Evolutionary conservation across 2,888 invertebrate species (phyloP), one percentile per base, ranked within the genome.

Genomic region (Linyphia triangularis): DNA sequence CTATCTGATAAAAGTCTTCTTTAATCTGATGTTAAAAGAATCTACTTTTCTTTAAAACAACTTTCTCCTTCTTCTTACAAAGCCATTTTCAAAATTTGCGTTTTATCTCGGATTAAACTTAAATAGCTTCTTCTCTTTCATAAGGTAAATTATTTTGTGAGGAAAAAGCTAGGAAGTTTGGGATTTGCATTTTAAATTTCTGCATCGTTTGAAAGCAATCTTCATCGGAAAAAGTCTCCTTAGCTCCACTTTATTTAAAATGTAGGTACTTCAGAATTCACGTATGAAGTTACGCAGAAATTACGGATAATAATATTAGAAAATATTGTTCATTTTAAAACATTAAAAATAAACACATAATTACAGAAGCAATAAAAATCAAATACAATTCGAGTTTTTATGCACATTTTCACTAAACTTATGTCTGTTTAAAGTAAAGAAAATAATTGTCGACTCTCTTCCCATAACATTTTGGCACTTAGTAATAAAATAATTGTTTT

Each of bases 1-100:
- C 43, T 26, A 43, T 70, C 70, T 43, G 70, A 70, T 70, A 70
- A 70, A n/a, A 13, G n/a, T 37, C 16, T 70, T 70, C 43, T 70
- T 33, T 30, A 70, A 69, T 69, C 67, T 37, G 37, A 69, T 22
- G 67, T 69, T 69, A 33, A 37, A 69, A 70, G 43, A 43, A 16
- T 22, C 26, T 43, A 10, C 43, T 43, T 51, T 69, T 70, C 70
- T 43, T 16, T 13, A 13, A 7, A 9, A 51, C 22, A 24, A 43
- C 43, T 70, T 70, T 24, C 22, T 69, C 33, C 19, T 69, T 69
- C 33, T 65, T 30, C n/a, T 4, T 33, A 9, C 33, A 33, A 9
- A 33, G 33, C 33, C 33, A 6, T 6, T 33, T 33, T 16, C 43
- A 51, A 51, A 13, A 13, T 16, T 51, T 51, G 16, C 51, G 1